A percentile compares a stretch with the other conserved stretches of the same genome.
phyloP scores from a whole-genome alignment of 2,888 invertebrate species.

The Eurytoma adleriae region DNA sequence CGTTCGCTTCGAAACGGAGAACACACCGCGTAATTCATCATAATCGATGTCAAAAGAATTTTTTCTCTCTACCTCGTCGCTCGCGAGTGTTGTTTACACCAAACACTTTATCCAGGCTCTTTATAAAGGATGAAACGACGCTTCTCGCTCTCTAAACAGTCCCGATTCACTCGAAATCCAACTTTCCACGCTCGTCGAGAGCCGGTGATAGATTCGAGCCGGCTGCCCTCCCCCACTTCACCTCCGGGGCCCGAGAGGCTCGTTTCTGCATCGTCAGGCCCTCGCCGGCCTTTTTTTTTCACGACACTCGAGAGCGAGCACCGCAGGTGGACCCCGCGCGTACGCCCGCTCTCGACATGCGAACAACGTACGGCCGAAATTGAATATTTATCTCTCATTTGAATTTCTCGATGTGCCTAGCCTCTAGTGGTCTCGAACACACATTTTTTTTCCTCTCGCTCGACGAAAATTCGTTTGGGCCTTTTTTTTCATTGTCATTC shows the following conservation, averaged over 20 bases:
- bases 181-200: conserved; percentile 6
- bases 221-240: neutral
- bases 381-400: conserved; percentile 53
- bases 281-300: conserved; percentile 29
- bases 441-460: neutral
- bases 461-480: neutral
- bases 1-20: no score
- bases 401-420: conserved; percentile 39
- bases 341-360: conserved; percentile 15
- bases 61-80: no score
- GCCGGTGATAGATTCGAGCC: conserved; percentile 20
- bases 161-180: conserved; percentile 2
- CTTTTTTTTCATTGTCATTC: conserved; percentile 29
- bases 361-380: conserved; percentile 18
- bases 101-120: no score
- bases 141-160: neutral
- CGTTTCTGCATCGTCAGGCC: conserved; percentile 54
- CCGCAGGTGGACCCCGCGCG: conserved; percentile 43
- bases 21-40: no score
- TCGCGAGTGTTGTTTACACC: no score
- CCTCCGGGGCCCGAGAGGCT: neutral
- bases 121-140: no score
- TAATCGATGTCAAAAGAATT: no score
- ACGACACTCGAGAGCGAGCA: conserved; percentile 21
- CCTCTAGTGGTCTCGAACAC: neutral